phyloP scores from a whole-genome alignment of 2,797 vertebrate genomes.

The Sus cebifrons region DNA sequence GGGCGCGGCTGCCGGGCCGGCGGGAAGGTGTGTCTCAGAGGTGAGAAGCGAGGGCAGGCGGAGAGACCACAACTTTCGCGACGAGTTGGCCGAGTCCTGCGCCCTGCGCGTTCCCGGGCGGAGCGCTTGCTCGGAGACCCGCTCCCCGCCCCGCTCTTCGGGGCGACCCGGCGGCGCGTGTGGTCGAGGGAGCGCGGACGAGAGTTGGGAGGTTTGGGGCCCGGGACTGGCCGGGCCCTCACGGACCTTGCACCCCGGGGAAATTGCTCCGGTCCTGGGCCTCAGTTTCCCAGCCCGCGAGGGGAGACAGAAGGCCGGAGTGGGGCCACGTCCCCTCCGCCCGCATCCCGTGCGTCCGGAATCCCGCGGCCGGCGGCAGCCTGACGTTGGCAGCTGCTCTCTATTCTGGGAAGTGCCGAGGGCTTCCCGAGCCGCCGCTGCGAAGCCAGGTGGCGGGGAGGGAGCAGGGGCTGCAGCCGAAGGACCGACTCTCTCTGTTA shows the following conservation, averaged over 20 bases:
- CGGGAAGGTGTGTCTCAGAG: constrained; percentile 70
- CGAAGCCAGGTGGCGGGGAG: constrained; percentile 70
- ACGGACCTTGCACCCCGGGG: neutral
- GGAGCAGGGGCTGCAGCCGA: neutral
- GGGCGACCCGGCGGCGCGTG: constrained; percentile 17
- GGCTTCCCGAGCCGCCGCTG: constrained; percentile 52
- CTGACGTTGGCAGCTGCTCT: constrained; percentile 65
- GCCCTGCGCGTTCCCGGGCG: constrained; percentile 60
- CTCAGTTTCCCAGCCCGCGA: constrained; percentile 73
- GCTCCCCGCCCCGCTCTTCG: constrained; percentile 39
- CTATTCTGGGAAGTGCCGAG: constrained; percentile 60
- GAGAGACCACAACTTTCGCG: constrained; percentile 75
- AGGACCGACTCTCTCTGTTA: neutral
- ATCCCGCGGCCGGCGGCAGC: neutral
- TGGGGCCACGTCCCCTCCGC: neutral
- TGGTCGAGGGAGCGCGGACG: neutral
- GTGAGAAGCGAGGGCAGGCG: constrained; percentile 61
- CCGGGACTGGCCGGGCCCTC: neutral
- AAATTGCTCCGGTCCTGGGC: neutral
- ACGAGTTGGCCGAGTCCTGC: constrained; percentile 46
- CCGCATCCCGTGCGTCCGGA: neutral
- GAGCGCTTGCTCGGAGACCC: constrained; percentile 44
- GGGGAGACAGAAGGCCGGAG: neutral
- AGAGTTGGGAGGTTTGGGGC: neutral
- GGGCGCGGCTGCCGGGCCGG: constrained; percentile 10